Evolutionary conservation across 2,888 invertebrate genomes (phyloP).

Genomic region (Lutraria lutraria): DNA sequence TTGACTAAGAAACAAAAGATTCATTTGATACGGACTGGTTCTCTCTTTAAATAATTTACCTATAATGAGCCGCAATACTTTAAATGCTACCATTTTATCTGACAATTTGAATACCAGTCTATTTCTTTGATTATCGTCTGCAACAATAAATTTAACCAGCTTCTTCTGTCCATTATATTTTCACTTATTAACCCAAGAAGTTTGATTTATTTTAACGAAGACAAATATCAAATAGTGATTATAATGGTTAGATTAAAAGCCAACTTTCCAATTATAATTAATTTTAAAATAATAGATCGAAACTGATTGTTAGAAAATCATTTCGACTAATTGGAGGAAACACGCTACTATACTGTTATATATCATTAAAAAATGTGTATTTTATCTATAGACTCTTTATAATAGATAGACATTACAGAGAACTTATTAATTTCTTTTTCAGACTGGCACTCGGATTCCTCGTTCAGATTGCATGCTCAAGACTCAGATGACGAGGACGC

Average conservation of each 20-base stretch:
- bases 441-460: conserved; percentile 36
- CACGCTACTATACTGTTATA: too few relatives aligned
- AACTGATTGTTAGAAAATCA: too few relatives aligned
- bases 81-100: background rate
- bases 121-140: background rate
- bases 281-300: background rate
- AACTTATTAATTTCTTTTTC: conserved; percentile 15
- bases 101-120: conserved; percentile 2
- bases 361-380: too few relatives aligned
- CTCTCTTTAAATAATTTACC: background rate
- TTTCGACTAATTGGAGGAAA: too few relatives aligned
- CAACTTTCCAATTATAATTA: background rate
- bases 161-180: background rate
- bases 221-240: background rate
- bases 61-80: background rate
- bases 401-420: too few relatives aligned
- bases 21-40: background rate
- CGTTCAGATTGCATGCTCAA: conserved; percentile 24
- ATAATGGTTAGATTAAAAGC: background rate
- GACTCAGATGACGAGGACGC: conserved; percentile 67
- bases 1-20: too few relatives aligned
- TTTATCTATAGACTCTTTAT: too few relatives aligned
- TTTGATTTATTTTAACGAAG: conserved; percentile 5
- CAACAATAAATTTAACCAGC: conserved; percentile 13
- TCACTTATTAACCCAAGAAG: background rate